A percentile compares a stretch with the other conserved stretches of the same genome.
These are phyloP conservation scores for Gadopsis bispinosus DNA, from an alignment of 2,797 vertebrate species.

Conservation along the genomic window DNA sequence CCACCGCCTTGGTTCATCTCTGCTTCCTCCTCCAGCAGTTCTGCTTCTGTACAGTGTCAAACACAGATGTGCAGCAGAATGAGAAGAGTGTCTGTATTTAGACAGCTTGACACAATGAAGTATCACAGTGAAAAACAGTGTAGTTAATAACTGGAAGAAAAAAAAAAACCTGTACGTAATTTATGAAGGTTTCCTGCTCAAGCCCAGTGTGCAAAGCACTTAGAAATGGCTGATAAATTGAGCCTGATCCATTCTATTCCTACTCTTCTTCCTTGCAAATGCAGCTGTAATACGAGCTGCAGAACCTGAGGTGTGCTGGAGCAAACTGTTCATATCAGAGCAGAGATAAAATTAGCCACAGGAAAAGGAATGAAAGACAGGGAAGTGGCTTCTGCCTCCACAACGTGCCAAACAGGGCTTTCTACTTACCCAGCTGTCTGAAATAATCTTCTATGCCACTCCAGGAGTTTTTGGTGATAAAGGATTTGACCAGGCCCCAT, in stretches of 20 bases:
- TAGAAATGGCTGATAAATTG: slow-evolving; percentile 9
- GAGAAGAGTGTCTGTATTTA: background rate
- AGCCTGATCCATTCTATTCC: background rate
- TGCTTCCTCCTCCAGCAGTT: slow-evolving; percentile 92
- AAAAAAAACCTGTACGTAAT: background rate
- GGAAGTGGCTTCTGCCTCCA: background rate
- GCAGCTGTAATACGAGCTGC: slow-evolving; percentile 31
- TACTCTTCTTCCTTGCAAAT: slow-evolving; percentile 23
- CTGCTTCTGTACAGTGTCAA: slow-evolving; percentile 82
- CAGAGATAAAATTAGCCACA: slow-evolving; percentile 43
- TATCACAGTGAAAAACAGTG: background rate
- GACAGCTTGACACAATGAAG: background rate
- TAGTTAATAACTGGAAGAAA: slow-evolving; percentile 12
- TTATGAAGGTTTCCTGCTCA: background rate
- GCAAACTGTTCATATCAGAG: slow-evolving; percentile 37
- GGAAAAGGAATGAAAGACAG: slow-evolving; percentile 13
- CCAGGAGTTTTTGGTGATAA: slow-evolving; percentile 98
- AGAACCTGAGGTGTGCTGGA: background rate
- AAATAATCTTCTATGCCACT: slow-evolving; percentile 94
- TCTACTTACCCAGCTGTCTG: slow-evolving; percentile 87
- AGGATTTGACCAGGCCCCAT: slow-evolving; percentile 93
- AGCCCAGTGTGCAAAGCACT: background rate
- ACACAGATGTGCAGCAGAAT: background rate
- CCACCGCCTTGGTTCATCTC: slow-evolving; percentile 86
- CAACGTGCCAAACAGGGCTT: background rate